These are phyloP conservation scores for Pherbina coryleti DNA, from an alignment of 2,888 invertebrate species.

Conservation along the genomic window DNA sequence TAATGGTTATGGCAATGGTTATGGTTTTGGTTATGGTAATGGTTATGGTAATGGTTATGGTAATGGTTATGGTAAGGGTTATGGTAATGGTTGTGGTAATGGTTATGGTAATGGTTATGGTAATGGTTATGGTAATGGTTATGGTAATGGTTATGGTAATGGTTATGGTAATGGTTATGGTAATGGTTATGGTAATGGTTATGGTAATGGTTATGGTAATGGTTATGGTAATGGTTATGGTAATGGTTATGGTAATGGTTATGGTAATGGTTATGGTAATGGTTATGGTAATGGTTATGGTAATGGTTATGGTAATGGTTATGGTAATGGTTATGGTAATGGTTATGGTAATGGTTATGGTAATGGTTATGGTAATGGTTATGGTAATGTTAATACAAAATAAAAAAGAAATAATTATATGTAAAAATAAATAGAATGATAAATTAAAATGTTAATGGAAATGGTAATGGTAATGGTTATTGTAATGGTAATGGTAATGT, in stretches of 20 bases:
- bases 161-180: constrained; percentile 12
- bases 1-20: background rate
- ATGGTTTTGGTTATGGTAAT: constrained; percentile 15
- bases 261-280: no score
- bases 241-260: background rate
- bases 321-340: constrained; percentile 8
- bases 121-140: constrained; percentile 10
- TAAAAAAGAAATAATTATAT: no score
- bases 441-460: no score
- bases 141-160: constrained; percentile 18
- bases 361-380: background rate
- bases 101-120: constrained; percentile 11
- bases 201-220: constrained; percentile 18
- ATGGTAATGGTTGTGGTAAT: constrained; percentile 12
- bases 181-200: constrained; percentile 22
- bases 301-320: background rate
- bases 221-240: constrained; percentile 15
- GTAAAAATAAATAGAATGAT: background rate
- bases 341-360: no score
- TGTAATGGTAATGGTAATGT: no score
- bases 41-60: constrained; percentile 14
- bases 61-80: constrained; percentile 11
- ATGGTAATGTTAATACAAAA: no score
- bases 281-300: constrained; percentile 5
- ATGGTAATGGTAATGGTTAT: no score